Conservation (phyloP, 2,888 invertebrate species). For the Nezara viridula region DNA sequence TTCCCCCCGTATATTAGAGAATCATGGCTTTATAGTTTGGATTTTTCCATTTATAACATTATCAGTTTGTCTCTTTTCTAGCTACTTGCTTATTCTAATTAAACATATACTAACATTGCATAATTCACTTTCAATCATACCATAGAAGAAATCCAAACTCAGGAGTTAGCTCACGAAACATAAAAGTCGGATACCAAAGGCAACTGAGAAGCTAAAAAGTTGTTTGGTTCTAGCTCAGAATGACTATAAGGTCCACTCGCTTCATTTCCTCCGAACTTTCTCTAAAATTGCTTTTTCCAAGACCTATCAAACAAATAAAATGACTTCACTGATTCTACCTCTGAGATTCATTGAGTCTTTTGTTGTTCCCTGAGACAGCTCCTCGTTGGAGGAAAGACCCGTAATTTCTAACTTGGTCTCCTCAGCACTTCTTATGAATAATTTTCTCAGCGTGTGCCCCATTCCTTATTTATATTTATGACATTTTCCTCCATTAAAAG, state of each 20-base stretch:
- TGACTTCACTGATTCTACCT: constrained; percentile 22
- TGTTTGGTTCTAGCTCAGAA: background rate
- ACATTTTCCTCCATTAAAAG: background rate
- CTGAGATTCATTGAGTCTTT: constrained; percentile 9
- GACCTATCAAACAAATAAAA: constrained; percentile 38
- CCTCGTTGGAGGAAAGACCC: background rate
- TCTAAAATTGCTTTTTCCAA: constrained; percentile 33
- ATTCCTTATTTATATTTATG: background rate
- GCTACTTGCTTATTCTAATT: no score
- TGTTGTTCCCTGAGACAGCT: background rate
- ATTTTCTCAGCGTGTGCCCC: background rate
- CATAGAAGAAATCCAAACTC: no score
- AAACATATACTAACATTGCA: no score
- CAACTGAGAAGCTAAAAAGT: background rate
- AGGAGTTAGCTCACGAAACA: background rate
- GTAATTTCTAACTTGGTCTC: background rate
- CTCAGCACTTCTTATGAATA: background rate
- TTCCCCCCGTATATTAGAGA: no score
- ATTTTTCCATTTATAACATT: no score
- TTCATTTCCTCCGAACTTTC: background rate
- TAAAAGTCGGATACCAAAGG: background rate
- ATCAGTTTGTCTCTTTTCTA: no score
- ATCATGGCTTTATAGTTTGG: no score
- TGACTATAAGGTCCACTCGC: background rate
- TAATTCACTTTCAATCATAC: no score